Percentiles rank a stretch among this genome's conserved stretches.
These are phyloP conservation scores for Pyrocephalus nanus DNA, from an alignment of 2,797 vertebrate genomes.

Conservation along the genomic window DNA sequence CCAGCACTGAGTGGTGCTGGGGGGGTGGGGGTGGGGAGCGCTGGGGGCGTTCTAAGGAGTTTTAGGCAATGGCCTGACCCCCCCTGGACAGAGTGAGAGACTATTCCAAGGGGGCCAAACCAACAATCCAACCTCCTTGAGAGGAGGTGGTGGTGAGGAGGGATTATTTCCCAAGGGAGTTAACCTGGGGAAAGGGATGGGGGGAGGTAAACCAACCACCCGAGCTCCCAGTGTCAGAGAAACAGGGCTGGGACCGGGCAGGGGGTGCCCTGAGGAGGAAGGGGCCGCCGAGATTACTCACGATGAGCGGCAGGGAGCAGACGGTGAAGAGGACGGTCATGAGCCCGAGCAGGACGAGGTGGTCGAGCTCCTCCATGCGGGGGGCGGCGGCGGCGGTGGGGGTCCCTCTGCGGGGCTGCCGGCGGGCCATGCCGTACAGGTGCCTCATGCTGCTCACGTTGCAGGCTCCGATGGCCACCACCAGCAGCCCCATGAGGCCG, in stretches of 20 bases:
- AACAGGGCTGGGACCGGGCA: background rate
- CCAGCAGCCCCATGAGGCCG: conserved; percentile 71
- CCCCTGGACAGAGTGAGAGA: background rate
- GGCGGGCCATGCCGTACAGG: conserved; percentile 69
- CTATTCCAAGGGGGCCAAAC: background rate
- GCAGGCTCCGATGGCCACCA: conserved; percentile 74
- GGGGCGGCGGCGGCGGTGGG: background rate
- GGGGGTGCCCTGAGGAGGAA: fast-evolving
- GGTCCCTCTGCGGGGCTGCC: conserved; percentile 42
- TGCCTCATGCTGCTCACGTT: conserved; percentile 77
- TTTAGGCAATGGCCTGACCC: background rate
- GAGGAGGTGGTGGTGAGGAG: background rate
- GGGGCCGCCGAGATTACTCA: conserved; percentile 72
- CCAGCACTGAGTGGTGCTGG: background rate
- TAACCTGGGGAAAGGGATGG: background rate
- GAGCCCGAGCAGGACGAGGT: conserved; percentile 87
- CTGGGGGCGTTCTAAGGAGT: background rate
- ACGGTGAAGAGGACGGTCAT: conserved; percentile 91
- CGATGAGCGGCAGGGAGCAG: conserved; percentile 90
- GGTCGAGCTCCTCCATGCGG: conserved; percentile 85
- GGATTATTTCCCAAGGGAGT: background rate
- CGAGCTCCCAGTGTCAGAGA: background rate
- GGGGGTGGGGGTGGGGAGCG: too few species aligned
- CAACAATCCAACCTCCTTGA: background rate
- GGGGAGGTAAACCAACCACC: background rate